Conservation (phyloP, 1,140 invertebrate species). For the Latrodectus geometricus region DNA sequence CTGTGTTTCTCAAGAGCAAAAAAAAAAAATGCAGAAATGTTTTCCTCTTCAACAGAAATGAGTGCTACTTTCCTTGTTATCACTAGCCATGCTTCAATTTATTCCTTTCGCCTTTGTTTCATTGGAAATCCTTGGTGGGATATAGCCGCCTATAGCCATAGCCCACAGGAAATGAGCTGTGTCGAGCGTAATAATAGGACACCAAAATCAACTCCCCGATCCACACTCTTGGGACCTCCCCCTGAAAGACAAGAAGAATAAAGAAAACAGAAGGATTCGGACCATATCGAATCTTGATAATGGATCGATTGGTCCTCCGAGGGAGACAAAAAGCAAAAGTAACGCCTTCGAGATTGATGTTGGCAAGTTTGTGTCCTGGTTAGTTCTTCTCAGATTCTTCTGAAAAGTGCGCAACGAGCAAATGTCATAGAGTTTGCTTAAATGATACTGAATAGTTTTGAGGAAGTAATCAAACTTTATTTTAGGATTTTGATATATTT, state of each 20-base stretch:
- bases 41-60: background rate
- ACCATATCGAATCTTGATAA: background rate
- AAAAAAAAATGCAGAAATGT: background rate
- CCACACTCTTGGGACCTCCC: background rate
- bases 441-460: no score
- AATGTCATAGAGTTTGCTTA: no score
- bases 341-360: background rate
- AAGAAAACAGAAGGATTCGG: background rate
- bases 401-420: background rate
- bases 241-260: background rate
- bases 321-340: background rate
- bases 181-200: slow-evolving; percentile 1
- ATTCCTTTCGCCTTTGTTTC: background rate
- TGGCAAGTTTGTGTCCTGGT: background rate
- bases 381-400: background rate
- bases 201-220: background rate
- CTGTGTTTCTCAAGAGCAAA: background rate
- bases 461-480: no score
- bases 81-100: background rate
- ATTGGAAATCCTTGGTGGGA: background rate
- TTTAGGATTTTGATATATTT: no score
- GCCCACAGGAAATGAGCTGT: background rate
- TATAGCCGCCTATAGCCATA: background rate
- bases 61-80: background rate
- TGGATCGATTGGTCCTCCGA: background rate